A percentile compares a stretch with the other conserved stretches of the same genome.
These are phyloP conservation scores for Galaxias olidus DNA, from an alignment of 2,797 vertebrate species.

Conservation along the genomic window DNA sequence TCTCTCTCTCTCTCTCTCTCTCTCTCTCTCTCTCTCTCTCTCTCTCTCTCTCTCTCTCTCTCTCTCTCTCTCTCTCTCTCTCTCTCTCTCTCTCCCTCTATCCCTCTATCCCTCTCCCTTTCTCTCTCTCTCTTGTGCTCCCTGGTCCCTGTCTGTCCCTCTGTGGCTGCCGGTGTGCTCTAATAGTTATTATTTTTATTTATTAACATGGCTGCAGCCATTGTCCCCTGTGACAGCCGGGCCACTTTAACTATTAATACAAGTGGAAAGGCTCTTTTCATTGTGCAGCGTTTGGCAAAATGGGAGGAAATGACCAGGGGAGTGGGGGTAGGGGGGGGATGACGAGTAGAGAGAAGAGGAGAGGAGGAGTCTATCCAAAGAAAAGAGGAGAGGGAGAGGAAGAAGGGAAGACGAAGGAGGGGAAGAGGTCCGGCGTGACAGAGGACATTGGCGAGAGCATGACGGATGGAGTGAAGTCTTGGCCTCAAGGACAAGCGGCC, in stretches of 20 bases:
- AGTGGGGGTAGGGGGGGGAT: constrained; percentile 17
- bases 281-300: constrained; percentile 66
- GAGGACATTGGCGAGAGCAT: constrained; percentile 13
- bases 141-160: not conserved
- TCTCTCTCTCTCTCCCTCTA: constrained; percentile 7
- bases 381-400: not conserved
- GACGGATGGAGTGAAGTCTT: constrained; percentile 48
- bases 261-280: constrained; percentile 74
- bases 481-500: not conserved
- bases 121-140: constrained; percentile 66
- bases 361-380: constrained; percentile 1
- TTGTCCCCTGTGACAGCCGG: constrained; percentile 80
- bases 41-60: constrained; percentile 42
- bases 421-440: not conserved
- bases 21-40: constrained; percentile 48
- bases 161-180: constrained; percentile 26
- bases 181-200: constrained; percentile 91
- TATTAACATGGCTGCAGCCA: constrained; percentile 84
- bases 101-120: constrained; percentile 55
- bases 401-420: constrained; percentile 1
- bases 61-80: constrained; percentile 10
- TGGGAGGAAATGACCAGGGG: constrained; percentile 58
- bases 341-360: constrained; percentile 15
- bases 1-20: constrained; percentile 69
- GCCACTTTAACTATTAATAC: constrained; percentile 92